Percentiles rank a stretch among this genome's conserved stretches.
Evolutionary conservation across 2,888 invertebrate species (phyloP).

Genomic region (Thecophora atra): DNA sequence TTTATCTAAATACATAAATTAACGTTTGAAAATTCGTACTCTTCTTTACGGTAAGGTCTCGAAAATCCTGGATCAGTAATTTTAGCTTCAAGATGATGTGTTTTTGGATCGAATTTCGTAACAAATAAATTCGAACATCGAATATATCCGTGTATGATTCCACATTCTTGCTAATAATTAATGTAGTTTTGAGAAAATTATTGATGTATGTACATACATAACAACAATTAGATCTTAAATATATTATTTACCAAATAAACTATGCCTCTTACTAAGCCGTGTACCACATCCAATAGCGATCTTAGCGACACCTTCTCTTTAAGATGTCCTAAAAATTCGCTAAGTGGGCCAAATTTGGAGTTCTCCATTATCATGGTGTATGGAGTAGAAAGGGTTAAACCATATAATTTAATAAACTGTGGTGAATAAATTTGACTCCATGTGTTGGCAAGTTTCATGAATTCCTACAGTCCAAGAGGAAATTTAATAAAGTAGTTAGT

Average conservation of each 20-base stretch:
- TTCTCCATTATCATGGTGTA: conserved; percentile 85
- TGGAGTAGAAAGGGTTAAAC: conserved; percentile 79
- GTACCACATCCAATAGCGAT: conserved; percentile 83
- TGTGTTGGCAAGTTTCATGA: conserved; percentile 78
- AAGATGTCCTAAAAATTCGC: conserved; percentile 67
- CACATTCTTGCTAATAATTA: conserved; percentile 74
- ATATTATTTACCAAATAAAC: conserved; percentile 81
- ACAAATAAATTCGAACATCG: conserved; percentile 84
- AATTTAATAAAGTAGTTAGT: neutral
- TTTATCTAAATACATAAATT: neutral
- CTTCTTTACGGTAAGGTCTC: conserved; percentile 70
- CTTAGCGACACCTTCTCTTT: conserved; percentile 70
- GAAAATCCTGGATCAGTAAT: conserved; percentile 84
- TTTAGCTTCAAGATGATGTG: conserved; percentile 77
- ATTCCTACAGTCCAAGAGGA: conserved; percentile 70
- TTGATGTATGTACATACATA: neutral
- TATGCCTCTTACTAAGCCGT: conserved; percentile 83
- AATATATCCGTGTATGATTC: conserved; percentile 85
- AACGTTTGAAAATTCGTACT: conserved; percentile 68
- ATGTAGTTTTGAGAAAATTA: neutral
- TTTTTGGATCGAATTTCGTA: conserved; percentile 73
- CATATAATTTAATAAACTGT: conserved; percentile 80
- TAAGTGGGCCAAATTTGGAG: conserved; percentile 80
- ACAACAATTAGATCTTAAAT: neutral
- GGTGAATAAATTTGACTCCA: conserved; percentile 83